Base-by-base conservation (phyloP, 2,113 vertebrate species). In the Takifugu bimaculatus region DNA sequence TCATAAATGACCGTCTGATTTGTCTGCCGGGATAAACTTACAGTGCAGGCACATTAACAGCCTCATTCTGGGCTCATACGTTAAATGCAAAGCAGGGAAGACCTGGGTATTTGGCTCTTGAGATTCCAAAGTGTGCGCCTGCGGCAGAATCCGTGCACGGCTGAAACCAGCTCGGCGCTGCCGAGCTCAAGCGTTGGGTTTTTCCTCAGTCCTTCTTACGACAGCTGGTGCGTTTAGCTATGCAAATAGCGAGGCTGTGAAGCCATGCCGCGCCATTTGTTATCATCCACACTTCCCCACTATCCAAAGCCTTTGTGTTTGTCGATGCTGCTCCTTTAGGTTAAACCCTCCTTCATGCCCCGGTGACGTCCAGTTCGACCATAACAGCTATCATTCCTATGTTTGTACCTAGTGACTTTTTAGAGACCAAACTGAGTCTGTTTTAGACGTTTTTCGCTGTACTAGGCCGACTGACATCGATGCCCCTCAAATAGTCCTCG, bases 1-100 rank as follows among this genome's bases (percentile, higher is more conserved):
- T 86, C 84, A 88, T 85, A 77, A 57, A 64, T 44, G 72, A 63
- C 61, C 60, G 69, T 64, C 72, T 83, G 74, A 79, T 65, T 81
- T 58, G 79, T 82, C 82, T 78, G 60, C 53, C 44, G 72, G 76
- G 80, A 77, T 76, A 63, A 80, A 82, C 63, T 60, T 83, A 78
- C 70, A 32, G 70, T 68, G 48, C 68, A 79, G 59, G 49, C 54
- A 29, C 60, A 56, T 55, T 71, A 57, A 65, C 61, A 57, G 44
- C 44, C 50, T 77, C 53, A 25, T 57, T 73, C 61, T 54, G 1
- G 29, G 42, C 72, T 70, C 60, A 54, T 64, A 70, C 39, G 57
- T 75, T 75, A 72, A 81, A 86, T 78, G 73, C 74, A 78, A 86
- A 82, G 67, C 28, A 82, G 75, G 60, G 43, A 57, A 71, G 58